These are phyloP conservation scores for Caenorhabditis parvicauda DNA, from an alignment of 2,888 invertebrate genomes.

Conservation along the genomic window DNA sequence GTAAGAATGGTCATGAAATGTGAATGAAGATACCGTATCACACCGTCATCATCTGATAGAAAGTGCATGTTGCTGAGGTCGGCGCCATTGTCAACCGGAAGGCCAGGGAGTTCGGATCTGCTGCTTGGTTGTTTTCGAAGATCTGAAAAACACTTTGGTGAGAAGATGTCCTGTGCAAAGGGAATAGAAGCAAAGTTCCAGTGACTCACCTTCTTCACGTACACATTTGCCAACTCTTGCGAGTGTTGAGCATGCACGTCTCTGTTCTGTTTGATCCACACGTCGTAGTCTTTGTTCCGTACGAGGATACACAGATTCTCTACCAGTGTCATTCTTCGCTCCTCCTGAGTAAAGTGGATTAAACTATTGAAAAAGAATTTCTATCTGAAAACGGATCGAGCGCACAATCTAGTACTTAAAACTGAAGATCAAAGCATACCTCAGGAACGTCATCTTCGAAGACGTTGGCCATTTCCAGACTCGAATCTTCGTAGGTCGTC, in stretches of 20 bases:
- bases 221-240: background rate
- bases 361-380: background rate
- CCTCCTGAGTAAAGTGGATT: constrained; percentile 11
- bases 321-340: constrained; percentile 15
- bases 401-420: too few relatives aligned
- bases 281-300: constrained; percentile 14
- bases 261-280: background rate
- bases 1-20: too few relatives aligned
- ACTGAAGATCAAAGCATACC: background rate
- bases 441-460: constrained; percentile 11
- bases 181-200: too few relatives aligned
- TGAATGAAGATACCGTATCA: too few relatives aligned
- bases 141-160: too few relatives aligned
- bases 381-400: too few relatives aligned
- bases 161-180: too few relatives aligned
- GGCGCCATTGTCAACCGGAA: background rate
- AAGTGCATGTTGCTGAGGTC: background rate
- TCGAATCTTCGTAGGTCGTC: too few relatives aligned
- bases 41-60: background rate
- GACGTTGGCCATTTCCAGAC: background rate
- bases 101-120: too few relatives aligned
- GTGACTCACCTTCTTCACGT: background rate
- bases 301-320: constrained; percentile 23
- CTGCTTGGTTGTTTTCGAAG: too few relatives aligned
- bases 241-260: background rate